Conservation (phyloP, 2,113 vertebrate genomes). For the Elgaria multicarinata region DNA sequence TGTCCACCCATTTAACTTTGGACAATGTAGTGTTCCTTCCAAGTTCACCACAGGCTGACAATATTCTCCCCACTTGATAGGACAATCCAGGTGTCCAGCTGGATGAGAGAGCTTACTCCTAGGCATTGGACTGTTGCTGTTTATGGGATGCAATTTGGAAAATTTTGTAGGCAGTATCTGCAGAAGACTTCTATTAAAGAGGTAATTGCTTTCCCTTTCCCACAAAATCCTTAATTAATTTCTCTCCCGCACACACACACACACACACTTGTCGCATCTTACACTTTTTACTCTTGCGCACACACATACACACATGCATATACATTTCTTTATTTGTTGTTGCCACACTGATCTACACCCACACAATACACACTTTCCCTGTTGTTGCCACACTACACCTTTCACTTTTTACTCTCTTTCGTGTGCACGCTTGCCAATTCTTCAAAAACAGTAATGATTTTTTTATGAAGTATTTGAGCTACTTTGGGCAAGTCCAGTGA, state of each 20-base stretch:
- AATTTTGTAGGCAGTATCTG: not conserved
- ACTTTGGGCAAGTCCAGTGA: not conserved
- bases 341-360: not conserved
- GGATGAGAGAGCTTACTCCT: too few relatives aligned
- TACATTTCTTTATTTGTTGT: too few relatives aligned
- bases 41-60: too few relatives aligned
- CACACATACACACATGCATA: too few relatives aligned
- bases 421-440: not conserved
- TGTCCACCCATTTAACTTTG: too few relatives aligned
- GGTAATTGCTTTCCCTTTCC: not conserved
- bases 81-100: not conserved
- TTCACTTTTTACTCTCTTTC: too few relatives aligned
- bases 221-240: not conserved
- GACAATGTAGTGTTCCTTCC: too few relatives aligned
- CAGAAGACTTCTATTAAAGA: too few relatives aligned
- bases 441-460: not conserved
- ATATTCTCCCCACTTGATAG: not conserved
- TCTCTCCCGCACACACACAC: not conserved
- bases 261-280: not conserved
- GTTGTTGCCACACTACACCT: too few relatives aligned
- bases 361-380: too few relatives aligned
- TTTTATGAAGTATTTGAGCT: not conserved
- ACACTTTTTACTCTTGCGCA: too few relatives aligned
- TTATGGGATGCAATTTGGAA: too few relatives aligned
- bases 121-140: not conserved